phyloP scores from a whole-genome alignment of 2,888 invertebrate species.

The Cetonia aurata region DNA sequence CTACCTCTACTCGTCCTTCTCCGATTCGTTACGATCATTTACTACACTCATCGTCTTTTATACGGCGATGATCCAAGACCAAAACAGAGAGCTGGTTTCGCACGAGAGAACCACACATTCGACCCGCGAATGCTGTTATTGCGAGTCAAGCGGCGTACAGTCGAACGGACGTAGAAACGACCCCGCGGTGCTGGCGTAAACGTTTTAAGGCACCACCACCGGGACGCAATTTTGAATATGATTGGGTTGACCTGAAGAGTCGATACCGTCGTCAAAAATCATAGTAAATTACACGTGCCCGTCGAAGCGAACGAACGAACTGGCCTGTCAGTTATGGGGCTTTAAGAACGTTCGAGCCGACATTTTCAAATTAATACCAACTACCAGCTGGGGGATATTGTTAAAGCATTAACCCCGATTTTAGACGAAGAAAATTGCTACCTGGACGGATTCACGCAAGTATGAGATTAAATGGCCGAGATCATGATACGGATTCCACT shows the following conservation, averaged over 20 bases:
- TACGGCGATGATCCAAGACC: slow-evolving; percentile 1
- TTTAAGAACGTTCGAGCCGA: neutral
- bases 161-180: slow-evolving; percentile 21
- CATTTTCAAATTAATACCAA: slow-evolving; percentile 37
- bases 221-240: slow-evolving; percentile 39
- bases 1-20: slow-evolving; percentile 37
- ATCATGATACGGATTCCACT: slow-evolving; percentile 34
- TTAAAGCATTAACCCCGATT: slow-evolving; percentile 36
- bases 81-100: slow-evolving; percentile 29
- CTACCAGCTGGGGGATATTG: slow-evolving; percentile 26
- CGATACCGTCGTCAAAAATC: slow-evolving; percentile 26
- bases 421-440: slow-evolving; percentile 35
- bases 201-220: slow-evolving; percentile 6
- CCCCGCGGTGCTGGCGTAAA: slow-evolving; percentile 35
- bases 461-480: slow-evolving; percentile 23
- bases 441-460: slow-evolving; percentile 34
- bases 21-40: neutral
- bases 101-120: slow-evolving; percentile 20
- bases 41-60: slow-evolving; percentile 18
- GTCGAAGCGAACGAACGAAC: slow-evolving; percentile 12
- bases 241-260: slow-evolving; percentile 25
- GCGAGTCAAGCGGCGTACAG: slow-evolving; percentile 5
- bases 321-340: neutral
- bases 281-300: slow-evolving; percentile 30
- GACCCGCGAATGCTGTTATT: slow-evolving; percentile 35